Evolutionary conservation across 2,113 vertebrate genomes (phyloP).

Genomic region (Scomber japonicus): DNA sequence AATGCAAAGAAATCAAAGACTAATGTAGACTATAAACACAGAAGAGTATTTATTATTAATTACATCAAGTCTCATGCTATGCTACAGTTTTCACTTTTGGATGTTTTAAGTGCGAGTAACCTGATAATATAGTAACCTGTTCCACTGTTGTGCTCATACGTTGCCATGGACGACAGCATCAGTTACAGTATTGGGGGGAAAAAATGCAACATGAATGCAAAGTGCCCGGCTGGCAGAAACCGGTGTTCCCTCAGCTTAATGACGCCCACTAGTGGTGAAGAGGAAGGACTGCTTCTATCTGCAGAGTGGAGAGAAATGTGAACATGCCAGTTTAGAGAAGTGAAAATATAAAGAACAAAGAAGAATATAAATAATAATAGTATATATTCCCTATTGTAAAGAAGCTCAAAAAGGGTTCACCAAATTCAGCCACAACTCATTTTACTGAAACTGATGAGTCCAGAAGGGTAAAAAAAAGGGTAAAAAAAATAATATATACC

Average conservation of each 20-base stretch:
- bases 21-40: neutral
- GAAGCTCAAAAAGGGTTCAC: neutral
- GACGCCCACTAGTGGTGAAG: slow-evolving; percentile 54
- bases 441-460: too few species aligned
- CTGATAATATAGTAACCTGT: neutral
- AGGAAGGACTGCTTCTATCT: neutral
- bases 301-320: neutral
- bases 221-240: slow-evolving; percentile 8
- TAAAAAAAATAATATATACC: too few species aligned
- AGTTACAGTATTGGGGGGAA: slow-evolving; percentile 24
- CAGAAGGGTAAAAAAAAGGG: too few species aligned
- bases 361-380: too few species aligned
- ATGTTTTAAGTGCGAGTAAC: neutral
- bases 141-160: slow-evolving; percentile 12
- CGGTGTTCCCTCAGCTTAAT: neutral
- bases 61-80: neutral
- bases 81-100: neutral
- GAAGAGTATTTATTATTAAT: neutral
- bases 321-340: too few species aligned
- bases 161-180: slow-evolving; percentile 57
- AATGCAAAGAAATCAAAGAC: slow-evolving; percentile 26
- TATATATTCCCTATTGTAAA: too few species aligned
- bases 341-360: too few species aligned
- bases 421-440: neutral
- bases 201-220: slow-evolving; percentile 57